phyloP scores from a whole-genome alignment of 2,888 invertebrate genomes.

The Pantelozetes paolii region DNA sequence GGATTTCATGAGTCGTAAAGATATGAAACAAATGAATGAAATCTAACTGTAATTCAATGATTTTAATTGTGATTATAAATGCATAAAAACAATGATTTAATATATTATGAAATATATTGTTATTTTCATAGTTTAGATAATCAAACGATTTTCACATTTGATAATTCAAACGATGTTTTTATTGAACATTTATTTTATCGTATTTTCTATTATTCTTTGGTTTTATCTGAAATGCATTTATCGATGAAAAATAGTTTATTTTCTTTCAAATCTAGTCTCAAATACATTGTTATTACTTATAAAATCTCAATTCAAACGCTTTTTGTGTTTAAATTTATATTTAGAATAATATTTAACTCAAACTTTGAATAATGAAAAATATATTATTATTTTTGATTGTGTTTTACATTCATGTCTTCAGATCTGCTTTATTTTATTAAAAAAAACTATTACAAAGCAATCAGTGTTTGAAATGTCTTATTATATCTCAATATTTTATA shows the following conservation, averaged over 20 bases:
- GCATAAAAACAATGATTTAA: slow-evolving; percentile 23
- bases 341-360: no score
- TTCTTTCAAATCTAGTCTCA: no score
- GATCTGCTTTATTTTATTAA: no score
- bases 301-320: no score
- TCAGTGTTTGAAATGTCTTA: no score
- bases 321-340: no score
- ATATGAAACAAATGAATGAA: slow-evolving; percentile 1
- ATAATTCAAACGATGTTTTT: slow-evolving; percentile 3
- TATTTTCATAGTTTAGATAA: not conserved
- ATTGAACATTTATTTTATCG: not conserved
- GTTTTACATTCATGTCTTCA: no score
- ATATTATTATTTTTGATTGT: no score
- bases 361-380: no score
- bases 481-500: not conserved
- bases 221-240: not conserved
- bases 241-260: no score
- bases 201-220: not conserved
- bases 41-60: slow-evolving; percentile 18
- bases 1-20: not conserved
- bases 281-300: no score
- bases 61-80: slow-evolving; percentile 19
- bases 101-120: not conserved
- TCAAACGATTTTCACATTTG: slow-evolving; percentile 16
- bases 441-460: no score